Base-by-base conservation (phyloP, 2,113 vertebrate species). In the Ramphastos sulfuratus region DNA sequence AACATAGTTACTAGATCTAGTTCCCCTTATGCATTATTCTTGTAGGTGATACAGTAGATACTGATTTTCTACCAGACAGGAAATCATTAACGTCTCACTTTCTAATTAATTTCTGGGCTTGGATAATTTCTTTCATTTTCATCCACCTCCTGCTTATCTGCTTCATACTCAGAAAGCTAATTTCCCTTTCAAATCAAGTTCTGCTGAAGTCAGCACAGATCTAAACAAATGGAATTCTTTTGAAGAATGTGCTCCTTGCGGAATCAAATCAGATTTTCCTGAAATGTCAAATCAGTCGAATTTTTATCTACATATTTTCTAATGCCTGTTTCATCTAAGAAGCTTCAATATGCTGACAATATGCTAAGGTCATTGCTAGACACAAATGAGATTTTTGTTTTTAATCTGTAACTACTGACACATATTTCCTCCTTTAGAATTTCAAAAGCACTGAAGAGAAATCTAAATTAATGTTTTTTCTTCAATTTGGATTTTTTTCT, bases 101-200 rank as follows among this genome's bases (percentile, higher is more conserved):
- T 94, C 69, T 86, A 90, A 95, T 86, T 83, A 0, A 33, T 92
- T 94, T 95, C 83, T 65, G 85, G 65, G 81, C 92, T 64, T 88
- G 58, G 83, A 85, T 94, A 85, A 85, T 92, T 94, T 77, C 6
- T 82, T 95, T 69, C 17, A 28, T 95, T 95, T 91, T 91, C 70
- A 71, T 82, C 70, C 23, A 82, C 61, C 58, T 92, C 61, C 89
- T 87, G 74, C 59, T 93, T 90, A 82, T 82, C 59, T 85, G 56
- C 11, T 74, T 88, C 83, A 23, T 74, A 78, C 31, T 90, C 76
- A 81, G 67, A 82, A 87, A 91, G 59, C 21, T 87, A 66, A 94
- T 95, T 92, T 91, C 63, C 61, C 17, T 85, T 85, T 91, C 64
- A 94, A 91, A 76, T 85, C 28, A 73, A 79, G 64, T 94, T 85